phyloP scores from a whole-genome alignment of 2,888 invertebrate genomes.

The Netelia fuscicornis region DNA sequence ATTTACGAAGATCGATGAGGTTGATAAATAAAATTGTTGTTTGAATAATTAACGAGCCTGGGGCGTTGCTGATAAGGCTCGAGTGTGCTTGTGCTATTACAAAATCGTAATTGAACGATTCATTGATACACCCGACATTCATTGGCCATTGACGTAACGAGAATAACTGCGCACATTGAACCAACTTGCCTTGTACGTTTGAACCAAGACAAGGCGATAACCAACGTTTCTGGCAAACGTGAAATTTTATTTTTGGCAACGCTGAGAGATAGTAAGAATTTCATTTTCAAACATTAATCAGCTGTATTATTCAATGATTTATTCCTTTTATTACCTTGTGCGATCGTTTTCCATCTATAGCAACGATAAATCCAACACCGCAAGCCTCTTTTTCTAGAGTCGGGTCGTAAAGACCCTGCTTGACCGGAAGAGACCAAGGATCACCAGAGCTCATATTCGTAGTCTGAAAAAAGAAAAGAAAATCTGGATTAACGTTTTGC shows the following conservation, averaged over 20 bases:
- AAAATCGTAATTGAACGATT: constrained; percentile 33
- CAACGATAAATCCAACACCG: constrained; percentile 99
- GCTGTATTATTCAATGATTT: background rate
- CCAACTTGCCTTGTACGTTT: constrained; percentile 35
- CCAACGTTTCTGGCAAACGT: constrained; percentile 1
- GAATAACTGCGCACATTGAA: constrained; percentile 53
- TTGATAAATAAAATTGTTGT: too few species aligned
- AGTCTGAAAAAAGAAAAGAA: constrained; percentile 74
- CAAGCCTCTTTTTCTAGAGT: constrained; percentile 98
- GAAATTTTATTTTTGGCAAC: constrained; percentile 12
- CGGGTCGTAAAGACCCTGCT: constrained; percentile 98
- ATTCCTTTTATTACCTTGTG: constrained; percentile 90
- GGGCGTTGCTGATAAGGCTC: background rate
- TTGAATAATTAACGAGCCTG: too few species aligned
- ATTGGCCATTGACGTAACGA: constrained; percentile 57
- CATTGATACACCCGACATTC: constrained; percentile 22
- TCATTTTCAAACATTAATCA: background rate
- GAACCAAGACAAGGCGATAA: constrained; percentile 16
- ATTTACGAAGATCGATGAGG: too few species aligned
- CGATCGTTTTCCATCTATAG: constrained; percentile 97
- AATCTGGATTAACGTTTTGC: constrained; percentile 14
- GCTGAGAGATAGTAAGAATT: background rate
- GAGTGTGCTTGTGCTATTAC: constrained; percentile 24
- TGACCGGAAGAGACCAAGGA: constrained; percentile 93
- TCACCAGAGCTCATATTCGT: constrained; percentile 86